Evolutionary conservation across 2,113 vertebrate genomes (phyloP), one percentile per base, ranked within the genome.

Genomic region (Grammomys dolichurus): DNA sequence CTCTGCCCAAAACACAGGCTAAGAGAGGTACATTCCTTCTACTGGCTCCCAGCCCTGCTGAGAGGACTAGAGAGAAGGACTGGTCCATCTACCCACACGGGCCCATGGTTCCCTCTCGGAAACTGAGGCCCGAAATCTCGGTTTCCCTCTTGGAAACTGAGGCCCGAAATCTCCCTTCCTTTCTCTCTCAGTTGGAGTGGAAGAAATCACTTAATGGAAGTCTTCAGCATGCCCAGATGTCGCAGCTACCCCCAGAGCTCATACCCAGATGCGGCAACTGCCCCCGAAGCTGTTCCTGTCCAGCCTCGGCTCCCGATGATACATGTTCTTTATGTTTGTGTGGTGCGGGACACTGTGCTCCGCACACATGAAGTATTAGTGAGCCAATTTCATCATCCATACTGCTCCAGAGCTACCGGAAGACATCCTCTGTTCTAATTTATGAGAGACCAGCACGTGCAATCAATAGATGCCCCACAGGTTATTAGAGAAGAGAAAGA

Each of bases 401-500:
- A 0, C 63, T 20, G 77, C 72, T 95, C 69, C 81, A 48, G 86
- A 94, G 92, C 92, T 46, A 89, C 94, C 22, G 0, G 78, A 95
- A 97, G 86, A 10, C 93, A 91, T 87, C 54, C n/a, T 70, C 81
- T 80, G 51, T 13, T 92, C 69, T 96, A 95, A 97, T 97, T 97
- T 97, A 97, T 75, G 86, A 96, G 86, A 46, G 77, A 65, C 90
- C 91, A 81, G 73, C 77, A 36, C 58, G 88, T 33, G 82, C 91
- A 95, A 97, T 98, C 96, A 92, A 94, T 96, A 96, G 95, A 69
- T 95, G 92, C 93, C 90, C 95, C 88, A 92, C 75, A 89, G 90
- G 86, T 97, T 96, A 96, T 97, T 96, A 96, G 95, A 93, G 94
- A 96, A 87, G 95, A 97, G 93, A 97, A 97, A 93, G 92, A 97